phyloP scores from a whole-genome alignment of 2,113 vertebrate genomes.

The Cavia porcellus region DNA sequence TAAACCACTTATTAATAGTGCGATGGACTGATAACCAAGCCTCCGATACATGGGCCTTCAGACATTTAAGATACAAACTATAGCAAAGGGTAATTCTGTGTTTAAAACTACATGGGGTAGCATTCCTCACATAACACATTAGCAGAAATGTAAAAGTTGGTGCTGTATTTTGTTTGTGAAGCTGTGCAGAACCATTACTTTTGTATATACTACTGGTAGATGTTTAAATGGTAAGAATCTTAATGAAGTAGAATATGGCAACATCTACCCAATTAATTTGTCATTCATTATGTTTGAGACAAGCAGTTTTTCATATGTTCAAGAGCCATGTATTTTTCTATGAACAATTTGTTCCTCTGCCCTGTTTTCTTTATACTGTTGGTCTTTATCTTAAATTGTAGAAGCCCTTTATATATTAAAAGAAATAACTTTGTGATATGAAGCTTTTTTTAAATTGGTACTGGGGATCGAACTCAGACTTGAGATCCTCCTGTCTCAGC shows the following conservation, averaged over 20 bases:
- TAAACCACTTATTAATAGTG: background rate
- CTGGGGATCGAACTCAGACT: background rate
- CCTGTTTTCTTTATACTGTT: background rate
- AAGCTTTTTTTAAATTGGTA: too few species aligned
- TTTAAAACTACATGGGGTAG: background rate
- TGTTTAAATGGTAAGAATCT: background rate
- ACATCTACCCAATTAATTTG: background rate
- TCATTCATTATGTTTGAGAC: background rate
- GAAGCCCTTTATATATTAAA: background rate
- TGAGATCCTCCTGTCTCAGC: background rate
- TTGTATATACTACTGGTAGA: background rate
- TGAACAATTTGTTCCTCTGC: background rate
- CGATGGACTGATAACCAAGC: background rate
- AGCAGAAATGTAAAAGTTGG: background rate
- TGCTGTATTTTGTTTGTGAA: background rate
- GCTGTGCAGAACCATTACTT: background rate
- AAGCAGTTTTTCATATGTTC: background rate
- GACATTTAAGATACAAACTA: background rate
- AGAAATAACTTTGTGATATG: background rate
- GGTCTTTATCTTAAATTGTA: constrained; percentile 42
- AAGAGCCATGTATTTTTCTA: background rate
- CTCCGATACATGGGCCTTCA: background rate
- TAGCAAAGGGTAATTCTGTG: background rate
- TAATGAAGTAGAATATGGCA: background rate
- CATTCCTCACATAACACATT: background rate